Evolutionary conservation across 1,140 invertebrate genomes (phyloP).

Genomic region (Theocolax elegans): DNA sequence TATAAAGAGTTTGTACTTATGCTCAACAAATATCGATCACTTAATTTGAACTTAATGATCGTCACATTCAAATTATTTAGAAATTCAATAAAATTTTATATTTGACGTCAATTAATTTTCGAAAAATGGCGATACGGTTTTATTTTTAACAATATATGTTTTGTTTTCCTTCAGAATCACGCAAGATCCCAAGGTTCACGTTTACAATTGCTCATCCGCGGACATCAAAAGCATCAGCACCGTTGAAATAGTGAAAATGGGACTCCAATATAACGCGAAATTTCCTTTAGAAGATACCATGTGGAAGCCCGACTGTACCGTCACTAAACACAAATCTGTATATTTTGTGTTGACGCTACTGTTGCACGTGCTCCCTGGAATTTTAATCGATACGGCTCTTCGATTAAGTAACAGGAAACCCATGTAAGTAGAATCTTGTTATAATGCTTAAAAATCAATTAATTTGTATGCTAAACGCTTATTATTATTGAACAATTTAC

Average conservation of each 20-base stretch:
- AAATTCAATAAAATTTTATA: too few species aligned
- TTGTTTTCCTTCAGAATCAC: slow-evolving; percentile 49
- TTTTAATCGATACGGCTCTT: slow-evolving; percentile 74
- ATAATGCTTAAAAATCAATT: too few species aligned
- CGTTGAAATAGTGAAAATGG: slow-evolving; percentile 70
- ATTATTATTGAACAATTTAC: too few species aligned
- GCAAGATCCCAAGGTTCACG: slow-evolving; percentile 63
- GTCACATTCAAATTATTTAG: too few species aligned
- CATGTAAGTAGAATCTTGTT: slow-evolving; percentile 76
- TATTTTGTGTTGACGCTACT: slow-evolving; percentile 72
- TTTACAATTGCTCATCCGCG: slow-evolving; percentile 77
- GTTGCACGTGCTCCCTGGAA: slow-evolving; percentile 76
- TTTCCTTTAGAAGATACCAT: slow-evolving; percentile 76
- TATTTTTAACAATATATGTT: not conserved
- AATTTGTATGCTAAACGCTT: too few species aligned
- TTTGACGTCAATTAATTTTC: too few species aligned
- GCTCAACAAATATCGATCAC: too few species aligned
- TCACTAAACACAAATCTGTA: slow-evolving; percentile 65
- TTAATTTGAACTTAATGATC: too few species aligned
- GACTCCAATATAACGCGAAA: slow-evolving; percentile 64
- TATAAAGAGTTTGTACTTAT: too few species aligned
- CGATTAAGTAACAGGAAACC: slow-evolving; percentile 74
- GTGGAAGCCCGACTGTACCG: slow-evolving; percentile 73
- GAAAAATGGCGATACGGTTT: too few species aligned
- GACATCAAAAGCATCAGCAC: slow-evolving; percentile 78